These are phyloP conservation scores for Phymatocera aterrima DNA, from an alignment of 2,888 invertebrate species.

Conservation along the genomic window DNA sequence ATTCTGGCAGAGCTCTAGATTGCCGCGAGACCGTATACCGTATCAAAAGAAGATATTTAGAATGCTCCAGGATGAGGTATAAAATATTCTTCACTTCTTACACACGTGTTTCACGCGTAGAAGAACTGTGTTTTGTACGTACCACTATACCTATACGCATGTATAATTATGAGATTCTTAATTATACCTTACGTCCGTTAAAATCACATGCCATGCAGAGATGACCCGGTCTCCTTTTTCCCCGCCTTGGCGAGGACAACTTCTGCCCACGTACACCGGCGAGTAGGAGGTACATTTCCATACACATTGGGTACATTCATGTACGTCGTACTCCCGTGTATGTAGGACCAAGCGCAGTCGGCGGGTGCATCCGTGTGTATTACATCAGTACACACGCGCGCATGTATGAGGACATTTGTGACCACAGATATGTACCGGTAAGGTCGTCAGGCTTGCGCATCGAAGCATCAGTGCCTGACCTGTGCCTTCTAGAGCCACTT, in stretches of 20 bases:
- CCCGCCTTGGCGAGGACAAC: slow-evolving; percentile 36
- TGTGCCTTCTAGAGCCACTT: slow-evolving; percentile 37
- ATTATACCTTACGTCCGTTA: slow-evolving; percentile 19
- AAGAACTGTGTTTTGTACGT: neutral
- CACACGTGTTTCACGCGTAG: neutral
- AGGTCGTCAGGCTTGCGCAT: slow-evolving; percentile 29
- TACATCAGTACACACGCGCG: too few relatives aligned
- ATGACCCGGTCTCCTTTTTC: slow-evolving; percentile 42
- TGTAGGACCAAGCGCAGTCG: too few relatives aligned
- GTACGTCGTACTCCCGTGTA: too few relatives aligned
- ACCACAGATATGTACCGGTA: neutral
- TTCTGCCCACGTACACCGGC: slow-evolving; percentile 36
- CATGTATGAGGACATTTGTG: neutral
- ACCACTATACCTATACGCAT: too few relatives aligned
- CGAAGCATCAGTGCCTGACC: slow-evolving; percentile 39
- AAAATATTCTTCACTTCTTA: neutral
- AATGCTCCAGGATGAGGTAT: neutral
- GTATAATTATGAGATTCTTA: slow-evolving; percentile 38
- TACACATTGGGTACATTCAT: neutral
- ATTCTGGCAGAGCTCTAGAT: too few relatives aligned
- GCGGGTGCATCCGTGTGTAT: neutral
- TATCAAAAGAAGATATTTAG: slow-evolving; percentile 13
- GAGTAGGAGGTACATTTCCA: neutral
- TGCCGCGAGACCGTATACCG: neutral
- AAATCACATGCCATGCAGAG: slow-evolving; percentile 31